Conservation (phyloP, 1,140 invertebrate genomes). For the Achatina immaculata region DNA sequence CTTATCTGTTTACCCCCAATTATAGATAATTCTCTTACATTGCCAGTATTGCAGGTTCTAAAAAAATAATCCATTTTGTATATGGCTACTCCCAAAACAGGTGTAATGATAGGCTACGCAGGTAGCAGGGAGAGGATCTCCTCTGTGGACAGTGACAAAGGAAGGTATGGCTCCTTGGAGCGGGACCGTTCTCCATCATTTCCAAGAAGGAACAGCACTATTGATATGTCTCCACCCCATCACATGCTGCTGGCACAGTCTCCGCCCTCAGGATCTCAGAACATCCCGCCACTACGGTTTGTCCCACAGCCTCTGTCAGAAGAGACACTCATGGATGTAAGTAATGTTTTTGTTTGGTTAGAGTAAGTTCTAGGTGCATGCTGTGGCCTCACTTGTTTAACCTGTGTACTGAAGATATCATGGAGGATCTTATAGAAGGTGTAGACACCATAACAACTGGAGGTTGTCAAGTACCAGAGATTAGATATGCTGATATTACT, state of each 20-base stretch:
- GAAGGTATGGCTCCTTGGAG: constrained; percentile 42
- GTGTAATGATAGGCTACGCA: constrained; percentile 49
- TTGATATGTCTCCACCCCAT: constrained; percentile 56
- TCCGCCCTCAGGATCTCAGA: constrained; percentile 73
- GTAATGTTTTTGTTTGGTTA: constrained; percentile 41
- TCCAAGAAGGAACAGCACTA: constrained; percentile 41
- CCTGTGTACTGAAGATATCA: too few relatives aligned
- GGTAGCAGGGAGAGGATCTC: constrained; percentile 50
- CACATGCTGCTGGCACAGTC: constrained; percentile 71
- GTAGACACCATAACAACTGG: too few relatives aligned
- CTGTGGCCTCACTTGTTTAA: too few relatives aligned
- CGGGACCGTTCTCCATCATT: constrained; percentile 49
- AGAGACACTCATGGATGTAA: constrained; percentile 91
- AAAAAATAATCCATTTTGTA: too few relatives aligned
- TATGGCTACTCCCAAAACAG: not conserved
- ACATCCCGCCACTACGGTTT: constrained; percentile 81
- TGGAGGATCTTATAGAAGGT: too few relatives aligned
- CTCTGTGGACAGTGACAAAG: constrained; percentile 54
- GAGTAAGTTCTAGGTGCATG: not conserved
- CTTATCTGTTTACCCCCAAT: too few relatives aligned
- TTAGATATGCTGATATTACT: too few relatives aligned
- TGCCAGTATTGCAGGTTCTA: too few relatives aligned
- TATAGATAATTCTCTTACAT: too few relatives aligned
- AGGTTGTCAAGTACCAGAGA: too few relatives aligned
- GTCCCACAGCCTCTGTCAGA: constrained; percentile 91